A percentile compares a stretch with the other conserved stretches of the same genome.
phyloP scores from a whole-genome alignment of 37 sponge, comb jelly and placozoan genomes.

The Theonella swinhoei region DNA sequence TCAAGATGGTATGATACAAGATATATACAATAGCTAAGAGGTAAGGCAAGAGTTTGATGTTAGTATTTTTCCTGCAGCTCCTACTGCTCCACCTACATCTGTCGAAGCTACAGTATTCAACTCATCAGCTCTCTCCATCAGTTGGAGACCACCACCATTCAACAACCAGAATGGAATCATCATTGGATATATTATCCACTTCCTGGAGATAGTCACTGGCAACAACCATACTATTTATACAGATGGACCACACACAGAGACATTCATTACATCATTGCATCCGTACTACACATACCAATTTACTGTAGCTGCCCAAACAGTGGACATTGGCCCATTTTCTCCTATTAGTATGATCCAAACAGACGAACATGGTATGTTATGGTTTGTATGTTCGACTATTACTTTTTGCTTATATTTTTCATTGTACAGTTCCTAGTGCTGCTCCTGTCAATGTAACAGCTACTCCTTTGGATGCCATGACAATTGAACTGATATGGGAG shows the following conservation, averaged over 20 bases:
- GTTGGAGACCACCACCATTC: constrained; percentile 7
- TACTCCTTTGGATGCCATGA: background rate
- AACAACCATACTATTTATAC: background rate
- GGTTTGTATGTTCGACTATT: background rate
- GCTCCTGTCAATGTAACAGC: background rate
- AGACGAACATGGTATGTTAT: background rate
- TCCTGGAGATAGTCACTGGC: background rate
- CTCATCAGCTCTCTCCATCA: background rate
- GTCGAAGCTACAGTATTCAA: background rate
- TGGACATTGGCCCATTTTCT: background rate
- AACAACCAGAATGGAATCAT: constrained; percentile 29
- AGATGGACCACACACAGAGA: background rate
- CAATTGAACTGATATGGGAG: background rate
- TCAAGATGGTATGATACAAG: background rate
- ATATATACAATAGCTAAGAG: too few species aligned
- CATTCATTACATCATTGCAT: background rate
- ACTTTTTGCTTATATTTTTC: background rate
- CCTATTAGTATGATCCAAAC: background rate
- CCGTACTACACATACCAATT: background rate
- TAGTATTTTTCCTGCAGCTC: background rate
- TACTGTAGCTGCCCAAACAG: background rate
- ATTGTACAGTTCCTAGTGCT: background rate
- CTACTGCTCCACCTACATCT: constrained; percentile 17
- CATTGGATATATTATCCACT: background rate
- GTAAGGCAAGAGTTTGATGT: too few species aligned